Conservation (phyloP, 2,113 vertebrate genomes). For the Mystacornis crossleyi region DNA sequence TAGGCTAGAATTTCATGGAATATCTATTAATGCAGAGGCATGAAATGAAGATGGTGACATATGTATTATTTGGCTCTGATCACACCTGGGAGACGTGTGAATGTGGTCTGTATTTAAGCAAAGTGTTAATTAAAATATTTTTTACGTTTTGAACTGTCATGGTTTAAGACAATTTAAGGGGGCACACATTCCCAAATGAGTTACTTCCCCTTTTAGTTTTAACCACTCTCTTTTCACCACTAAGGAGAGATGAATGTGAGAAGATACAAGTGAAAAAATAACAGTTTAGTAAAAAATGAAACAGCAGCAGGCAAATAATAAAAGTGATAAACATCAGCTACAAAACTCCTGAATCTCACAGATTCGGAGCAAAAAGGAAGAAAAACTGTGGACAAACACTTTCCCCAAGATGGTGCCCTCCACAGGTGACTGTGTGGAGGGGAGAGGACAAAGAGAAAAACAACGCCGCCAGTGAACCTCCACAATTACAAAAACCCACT, state of each 20-base stretch:
- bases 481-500: accelerated
- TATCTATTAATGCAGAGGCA: neutral
- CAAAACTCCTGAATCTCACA: neutral
- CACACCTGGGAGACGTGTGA: neutral
- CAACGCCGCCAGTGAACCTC: accelerated
- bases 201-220: neutral
- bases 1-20: neutral
- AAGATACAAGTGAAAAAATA: neutral
- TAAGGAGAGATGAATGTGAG: neutral
- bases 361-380: neutral
- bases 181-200: neutral
- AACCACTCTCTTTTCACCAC: neutral
- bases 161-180: neutral
- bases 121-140: neutral
- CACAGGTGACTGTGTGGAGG: accelerated
- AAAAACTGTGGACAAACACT: accelerated
- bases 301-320: accelerated
- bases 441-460: neutral
- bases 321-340: neutral
- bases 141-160: neutral
- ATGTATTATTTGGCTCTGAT: neutral
- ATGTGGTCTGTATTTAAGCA: neutral
- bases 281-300: neutral
- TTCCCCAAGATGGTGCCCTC: neutral
- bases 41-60: neutral